These are phyloP conservation scores for Danio choprae DNA, from an alignment of 2,797 vertebrate genomes.

Conservation along the genomic window DNA sequence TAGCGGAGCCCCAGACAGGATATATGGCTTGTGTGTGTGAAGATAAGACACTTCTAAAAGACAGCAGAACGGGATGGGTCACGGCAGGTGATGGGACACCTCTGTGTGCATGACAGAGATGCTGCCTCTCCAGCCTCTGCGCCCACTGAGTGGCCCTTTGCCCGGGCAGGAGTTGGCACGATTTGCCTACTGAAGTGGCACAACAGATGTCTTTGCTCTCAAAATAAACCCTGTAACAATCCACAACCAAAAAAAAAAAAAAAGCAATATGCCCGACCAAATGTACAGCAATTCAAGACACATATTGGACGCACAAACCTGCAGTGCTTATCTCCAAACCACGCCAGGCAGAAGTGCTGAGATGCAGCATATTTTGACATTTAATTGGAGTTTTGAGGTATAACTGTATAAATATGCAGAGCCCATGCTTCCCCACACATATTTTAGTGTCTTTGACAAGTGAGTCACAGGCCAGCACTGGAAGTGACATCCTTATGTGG, in stretches of 20 bases:
- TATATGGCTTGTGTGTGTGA: constrained; percentile 19
- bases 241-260: constrained; percentile 15
- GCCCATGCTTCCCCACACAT: constrained; percentile 35
- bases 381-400: constrained; percentile 48
- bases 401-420: constrained; percentile 30
- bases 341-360: constrained; percentile 29
- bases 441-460: constrained; percentile 44
- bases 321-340: constrained; percentile 26
- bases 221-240: constrained; percentile 24
- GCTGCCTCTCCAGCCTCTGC: constrained; percentile 53
- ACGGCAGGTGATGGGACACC: constrained; percentile 28
- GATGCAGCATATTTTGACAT: constrained; percentile 38
- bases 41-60: constrained; percentile 46
- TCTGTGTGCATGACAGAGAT: constrained; percentile 53
- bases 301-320: constrained; percentile 17
- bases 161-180: constrained; percentile 15
- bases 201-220: constrained; percentile 38
- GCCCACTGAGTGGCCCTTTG: constrained; percentile 62
- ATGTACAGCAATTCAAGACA: constrained; percentile 3
- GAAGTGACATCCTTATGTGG: constrained; percentile 49
- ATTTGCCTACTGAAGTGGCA: constrained; percentile 26
- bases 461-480: constrained; percentile 29
- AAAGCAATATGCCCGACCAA: constrained; percentile 21
- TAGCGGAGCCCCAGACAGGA: constrained; percentile 26
- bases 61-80: constrained; percentile 27